phyloP scores from a whole-genome alignment of 2,888 invertebrate species.

The Diaprepes abbreviatus region DNA sequence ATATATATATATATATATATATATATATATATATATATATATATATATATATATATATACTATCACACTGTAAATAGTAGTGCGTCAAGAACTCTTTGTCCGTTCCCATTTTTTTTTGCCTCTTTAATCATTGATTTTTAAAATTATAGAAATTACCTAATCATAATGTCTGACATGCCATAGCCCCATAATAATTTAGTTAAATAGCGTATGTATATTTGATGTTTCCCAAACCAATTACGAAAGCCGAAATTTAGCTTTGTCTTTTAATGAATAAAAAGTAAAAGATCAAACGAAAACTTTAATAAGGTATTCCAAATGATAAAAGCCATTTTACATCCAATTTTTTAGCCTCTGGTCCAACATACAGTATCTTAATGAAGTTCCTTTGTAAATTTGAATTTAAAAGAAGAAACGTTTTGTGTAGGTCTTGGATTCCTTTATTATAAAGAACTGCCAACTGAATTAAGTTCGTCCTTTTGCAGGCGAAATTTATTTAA shows the following conservation, averaged over 20 bases:
- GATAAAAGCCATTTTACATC: constrained; percentile 22
- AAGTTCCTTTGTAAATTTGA: constrained; percentile 29
- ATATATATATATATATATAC: too few relatives aligned
- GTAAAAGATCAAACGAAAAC: constrained; percentile 20
- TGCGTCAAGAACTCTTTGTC: too few relatives aligned
- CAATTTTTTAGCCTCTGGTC: constrained; percentile 22
- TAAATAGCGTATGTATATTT: too few relatives aligned
- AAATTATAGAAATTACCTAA: too few relatives aligned
- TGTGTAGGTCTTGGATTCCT: neutral
- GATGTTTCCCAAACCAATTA: neutral
- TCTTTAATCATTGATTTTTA: too few relatives aligned
- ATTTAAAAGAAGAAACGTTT: constrained; percentile 10
- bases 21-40: too few relatives aligned
- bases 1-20: too few relatives aligned
- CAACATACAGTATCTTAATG: constrained; percentile 24
- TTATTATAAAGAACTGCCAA: neutral
- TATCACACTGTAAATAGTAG: too few relatives aligned
- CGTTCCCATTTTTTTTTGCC: too few relatives aligned
- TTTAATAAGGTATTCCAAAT: constrained; percentile 16
- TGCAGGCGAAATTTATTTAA: neutral
- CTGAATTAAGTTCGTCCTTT: neutral
- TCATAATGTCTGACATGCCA: too few relatives aligned
- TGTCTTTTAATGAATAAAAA: neutral
- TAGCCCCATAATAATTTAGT: too few relatives aligned
- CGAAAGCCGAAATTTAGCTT: neutral